Conservation (phyloP, 2,113 vertebrate species). For the Artemisiospiza belli region DNA sequence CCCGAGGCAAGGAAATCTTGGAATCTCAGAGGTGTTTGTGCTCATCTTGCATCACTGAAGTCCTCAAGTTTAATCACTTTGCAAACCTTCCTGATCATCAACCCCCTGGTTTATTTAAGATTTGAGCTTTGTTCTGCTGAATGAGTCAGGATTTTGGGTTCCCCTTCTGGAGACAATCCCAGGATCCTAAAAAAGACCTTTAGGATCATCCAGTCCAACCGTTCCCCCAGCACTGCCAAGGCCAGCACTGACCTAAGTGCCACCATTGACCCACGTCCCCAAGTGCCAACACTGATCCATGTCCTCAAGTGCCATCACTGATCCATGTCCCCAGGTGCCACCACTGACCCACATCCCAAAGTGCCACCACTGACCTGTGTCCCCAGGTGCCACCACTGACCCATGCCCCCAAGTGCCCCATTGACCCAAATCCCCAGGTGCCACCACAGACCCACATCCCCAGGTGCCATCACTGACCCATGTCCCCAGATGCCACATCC, state of each 20-base stretch:
- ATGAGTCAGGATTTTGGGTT: not conserved
- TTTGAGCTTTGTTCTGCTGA: not conserved
- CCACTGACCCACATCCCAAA: fast-evolving
- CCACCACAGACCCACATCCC: fast-evolving
- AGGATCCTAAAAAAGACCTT: not conserved
- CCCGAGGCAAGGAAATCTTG: not conserved
- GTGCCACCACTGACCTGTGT: no score
- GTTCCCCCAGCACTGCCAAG: not conserved
- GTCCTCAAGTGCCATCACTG: no score
- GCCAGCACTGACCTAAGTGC: not conserved
- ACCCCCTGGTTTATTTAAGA: not conserved
- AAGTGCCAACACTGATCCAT: no score
- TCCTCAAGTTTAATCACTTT: not conserved
- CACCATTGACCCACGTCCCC: no score
- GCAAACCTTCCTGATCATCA: not conserved
- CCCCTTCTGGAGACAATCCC: not conserved
- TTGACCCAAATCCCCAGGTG: no score
- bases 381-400: not conserved
- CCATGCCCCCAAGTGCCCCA: not conserved
- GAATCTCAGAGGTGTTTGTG: not conserved
- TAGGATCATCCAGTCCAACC: fast-evolving
- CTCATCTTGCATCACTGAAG: not conserved
- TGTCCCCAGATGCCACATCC: not conserved
- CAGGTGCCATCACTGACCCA: not conserved
- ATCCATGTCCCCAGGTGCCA: no score